These are phyloP conservation scores for Danaus plexippus DNA, from an alignment of 1,140 invertebrate species.

Conservation along the genomic window DNA sequence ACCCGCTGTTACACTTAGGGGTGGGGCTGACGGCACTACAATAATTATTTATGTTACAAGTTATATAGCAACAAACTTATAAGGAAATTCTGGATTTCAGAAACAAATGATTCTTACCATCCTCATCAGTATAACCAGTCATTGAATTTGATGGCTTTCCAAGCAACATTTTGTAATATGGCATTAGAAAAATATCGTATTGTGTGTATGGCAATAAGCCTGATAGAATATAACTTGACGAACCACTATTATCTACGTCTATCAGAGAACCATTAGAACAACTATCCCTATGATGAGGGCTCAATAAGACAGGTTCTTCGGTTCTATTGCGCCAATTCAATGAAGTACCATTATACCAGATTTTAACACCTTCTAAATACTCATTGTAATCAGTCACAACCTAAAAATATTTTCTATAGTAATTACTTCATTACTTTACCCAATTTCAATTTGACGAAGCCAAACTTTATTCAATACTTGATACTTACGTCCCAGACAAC, in stretches of 20 bases:
- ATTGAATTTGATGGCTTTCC: slow-evolving; percentile 85
- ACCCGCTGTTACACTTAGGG: slow-evolving; percentile 81
- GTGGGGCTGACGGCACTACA: slow-evolving; percentile 76
- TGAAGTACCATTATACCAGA: slow-evolving; percentile 88
- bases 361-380: slow-evolving; percentile 91
- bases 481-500: slow-evolving; percentile 87
- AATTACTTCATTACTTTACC: not conserved
- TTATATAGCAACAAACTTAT: too few relatives aligned
- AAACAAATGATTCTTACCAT: slow-evolving; percentile 72
- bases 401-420: slow-evolving; percentile 34
- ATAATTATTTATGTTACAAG: slow-evolving; percentile 10
- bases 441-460: too few relatives aligned
- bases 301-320: slow-evolving; percentile 44
- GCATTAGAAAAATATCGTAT: slow-evolving; percentile 85
- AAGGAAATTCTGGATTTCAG: too few relatives aligned
- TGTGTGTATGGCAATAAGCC: slow-evolving; percentile 79
- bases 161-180: slow-evolving; percentile 83
- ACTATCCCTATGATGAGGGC: slow-evolving; percentile 36
- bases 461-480: too few relatives aligned
- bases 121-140: slow-evolving; percentile 80
- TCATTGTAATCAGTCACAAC: slow-evolving; percentile 69
- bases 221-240: slow-evolving; percentile 72
- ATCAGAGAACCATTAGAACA: slow-evolving; percentile 45
- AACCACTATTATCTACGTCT: slow-evolving; percentile 75
- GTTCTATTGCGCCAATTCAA: slow-evolving; percentile 47